phyloP scores from a whole-genome alignment of 2,888 invertebrate species.

The Rhimphoctona megacephalus region DNA sequence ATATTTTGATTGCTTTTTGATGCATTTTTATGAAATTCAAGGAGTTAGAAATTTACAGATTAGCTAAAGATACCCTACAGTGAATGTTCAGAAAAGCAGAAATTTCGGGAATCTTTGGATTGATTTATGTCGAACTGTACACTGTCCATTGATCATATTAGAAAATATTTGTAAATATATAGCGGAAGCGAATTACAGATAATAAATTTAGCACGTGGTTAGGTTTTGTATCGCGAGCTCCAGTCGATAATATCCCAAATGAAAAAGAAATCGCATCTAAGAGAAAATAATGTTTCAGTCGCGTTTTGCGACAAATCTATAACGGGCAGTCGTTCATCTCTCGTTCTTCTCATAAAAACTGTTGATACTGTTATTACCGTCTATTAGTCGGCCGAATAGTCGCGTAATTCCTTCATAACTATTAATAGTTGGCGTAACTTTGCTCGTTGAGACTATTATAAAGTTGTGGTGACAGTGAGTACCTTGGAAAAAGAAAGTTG shows the following conservation, averaged over 20 bases:
- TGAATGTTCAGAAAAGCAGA: not conserved
- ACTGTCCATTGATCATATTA: not conserved
- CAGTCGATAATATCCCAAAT: not conserved
- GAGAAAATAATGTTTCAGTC: not conserved
- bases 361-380: slow-evolving; percentile 30
- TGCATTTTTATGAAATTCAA: not conserved
- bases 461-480: slow-evolving; percentile 68
- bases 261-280: slow-evolving; percentile 4
- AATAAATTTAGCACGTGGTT: not conserved
- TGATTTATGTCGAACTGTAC: not conserved
- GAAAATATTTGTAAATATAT: not conserved
- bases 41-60: not conserved
- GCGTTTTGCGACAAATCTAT: slow-evolving; percentile 11
- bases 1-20: not conserved
- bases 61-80: not conserved
- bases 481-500: slow-evolving; percentile 71
- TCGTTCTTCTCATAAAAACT: slow-evolving; percentile 19
- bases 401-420: slow-evolving; percentile 67
- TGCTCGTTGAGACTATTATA: slow-evolving; percentile 61
- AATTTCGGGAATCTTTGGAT: not conserved
- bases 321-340: slow-evolving; percentile 21
- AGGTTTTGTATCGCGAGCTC: not conserved
- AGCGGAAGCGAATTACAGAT: not conserved
- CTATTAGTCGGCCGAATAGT: slow-evolving; percentile 53
- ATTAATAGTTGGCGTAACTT: slow-evolving; percentile 68